These are phyloP conservation scores for Drosophila varians DNA, from an alignment of 1,140 invertebrate genomes.

Conservation along the genomic window DNA sequence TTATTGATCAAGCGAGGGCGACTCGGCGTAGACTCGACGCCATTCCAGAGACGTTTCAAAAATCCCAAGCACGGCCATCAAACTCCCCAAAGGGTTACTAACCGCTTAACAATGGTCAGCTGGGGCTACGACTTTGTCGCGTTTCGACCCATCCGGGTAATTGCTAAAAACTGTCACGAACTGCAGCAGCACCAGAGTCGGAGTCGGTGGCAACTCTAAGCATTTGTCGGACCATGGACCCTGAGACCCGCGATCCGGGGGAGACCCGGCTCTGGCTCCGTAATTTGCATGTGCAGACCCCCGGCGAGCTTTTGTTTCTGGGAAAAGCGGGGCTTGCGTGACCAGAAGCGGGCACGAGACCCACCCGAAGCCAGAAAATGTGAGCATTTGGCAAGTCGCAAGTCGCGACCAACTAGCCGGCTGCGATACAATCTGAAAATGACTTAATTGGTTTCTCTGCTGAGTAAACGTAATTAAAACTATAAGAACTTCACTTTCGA, in stretches of 20 bases:
- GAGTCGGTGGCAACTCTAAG: conserved; percentile 42
- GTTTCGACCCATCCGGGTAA: conserved; percentile 46
- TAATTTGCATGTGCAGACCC: conserved; percentile 60
- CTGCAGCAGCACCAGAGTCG: conserved; percentile 28
- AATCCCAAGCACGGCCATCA: neutral
- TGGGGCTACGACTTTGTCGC: conserved; percentile 36
- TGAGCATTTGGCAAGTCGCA: conserved; percentile 34
- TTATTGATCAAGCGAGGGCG: neutral
- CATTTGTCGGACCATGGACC: conserved; percentile 39
- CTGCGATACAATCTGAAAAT: conserved; percentile 51
- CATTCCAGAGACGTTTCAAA: neutral
- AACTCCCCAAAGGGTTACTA: conserved; percentile 49
- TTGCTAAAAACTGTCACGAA: conserved; percentile 77
- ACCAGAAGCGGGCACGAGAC: conserved; percentile 56
- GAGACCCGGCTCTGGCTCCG: conserved; percentile 19
- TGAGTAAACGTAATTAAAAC: conserved; percentile 42
- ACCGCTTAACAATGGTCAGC: conserved; percentile 70
- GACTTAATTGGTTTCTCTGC: conserved; percentile 51
- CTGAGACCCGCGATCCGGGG: conserved; percentile 15
- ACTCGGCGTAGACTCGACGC: neutral
- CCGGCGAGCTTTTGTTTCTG: conserved; percentile 20
- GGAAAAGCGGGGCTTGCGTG: conserved; percentile 60
- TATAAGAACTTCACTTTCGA: conserved; percentile 58
- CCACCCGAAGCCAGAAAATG: conserved; percentile 19
- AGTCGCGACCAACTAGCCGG: conserved; percentile 7